Base-by-base conservation (phyloP, 2,888 invertebrate species). In the Chrysina gloriosa region DNA sequence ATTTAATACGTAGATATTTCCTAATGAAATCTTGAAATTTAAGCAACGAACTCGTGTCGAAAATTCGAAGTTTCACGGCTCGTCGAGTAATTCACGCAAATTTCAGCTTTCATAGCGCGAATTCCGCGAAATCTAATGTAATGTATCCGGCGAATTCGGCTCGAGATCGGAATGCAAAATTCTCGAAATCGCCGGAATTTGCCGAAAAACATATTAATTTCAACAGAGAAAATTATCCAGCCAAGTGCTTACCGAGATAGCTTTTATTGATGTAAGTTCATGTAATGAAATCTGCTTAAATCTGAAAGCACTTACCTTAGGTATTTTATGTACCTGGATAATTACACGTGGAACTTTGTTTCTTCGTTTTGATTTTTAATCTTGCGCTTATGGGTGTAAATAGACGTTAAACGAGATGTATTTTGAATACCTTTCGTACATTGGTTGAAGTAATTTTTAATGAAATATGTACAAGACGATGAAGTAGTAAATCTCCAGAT, bases 201-300 rank as follows among this genome's bases (percentile, higher is more conserved):
- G 34, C 14, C 19, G 52, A 52, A 52, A 52, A 52, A 16, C 52
- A 31, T 31, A 29, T 19, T 29, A 52, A 52, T 29, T 52, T 52
- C 27, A 52, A 19, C 34, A 52, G 9, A 31, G 11, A 31, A 14
- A 19, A 31, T 29, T 31, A 52, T 52, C 34, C 31, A 29, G 9
- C 19, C 9, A n/a, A 1, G 31, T 16, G 31, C 52, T 27, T 29
- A 31, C 19, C 31, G 31, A 19, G 34, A 52, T 52, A 52, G 16
- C 29, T 52, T 52, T 21, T 5, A 3, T 5, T 16, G 9, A 14
- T 4, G 7, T 21, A 16, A 2, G 3, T 42, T 3, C n/a, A n/a
- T n/a, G n/a, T n/a, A n/a, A n/a, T n/a, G n/a, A n/a, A n/a, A n/a
- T n/a, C n/a, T n/a, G n/a, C n/a, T n/a, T n/a, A n/a, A n/a, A n/a